Evolutionary conservation across 2,797 vertebrate species (phyloP).

Genomic region (Galaxias olidus): DNA sequence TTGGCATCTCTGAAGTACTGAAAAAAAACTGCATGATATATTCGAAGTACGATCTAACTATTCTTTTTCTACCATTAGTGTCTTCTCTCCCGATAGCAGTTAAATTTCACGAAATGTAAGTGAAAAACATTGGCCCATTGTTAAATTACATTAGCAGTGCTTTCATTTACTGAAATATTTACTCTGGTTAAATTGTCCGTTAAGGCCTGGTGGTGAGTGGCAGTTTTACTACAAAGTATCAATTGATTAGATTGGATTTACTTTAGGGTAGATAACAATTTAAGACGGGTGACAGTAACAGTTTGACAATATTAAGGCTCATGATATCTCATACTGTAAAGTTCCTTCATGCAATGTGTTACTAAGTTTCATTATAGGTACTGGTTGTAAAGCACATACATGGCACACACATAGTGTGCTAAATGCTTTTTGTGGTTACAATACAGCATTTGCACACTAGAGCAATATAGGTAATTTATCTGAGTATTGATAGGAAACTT

Average conservation of each 20-base stretch:
- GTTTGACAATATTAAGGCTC: slow-evolving; percentile 26
- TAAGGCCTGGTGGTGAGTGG: slow-evolving; percentile 18
- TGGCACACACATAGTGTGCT: neutral
- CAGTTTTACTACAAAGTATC: slow-evolving; percentile 3
- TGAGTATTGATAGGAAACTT: slow-evolving; percentile 41
- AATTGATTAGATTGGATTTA: slow-evolving; percentile 7
- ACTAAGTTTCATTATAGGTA: neutral
- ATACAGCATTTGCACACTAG: neutral
- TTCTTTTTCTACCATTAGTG: neutral
- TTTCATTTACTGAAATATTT: neutral
- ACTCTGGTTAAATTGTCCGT: neutral
- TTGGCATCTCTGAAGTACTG: too few relatives aligned
- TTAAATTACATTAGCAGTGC: neutral
- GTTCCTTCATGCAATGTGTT: slow-evolving; percentile 34
- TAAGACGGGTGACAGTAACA: neutral
- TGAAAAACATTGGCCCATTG: neutral
- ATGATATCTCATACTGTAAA: slow-evolving; percentile 24
- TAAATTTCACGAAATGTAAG: neutral
- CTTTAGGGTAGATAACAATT: neutral
- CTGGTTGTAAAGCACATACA: neutral
- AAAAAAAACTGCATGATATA: too few relatives aligned
- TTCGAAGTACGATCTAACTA: too few relatives aligned
- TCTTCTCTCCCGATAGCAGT: neutral
- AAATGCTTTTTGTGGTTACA: too few relatives aligned
- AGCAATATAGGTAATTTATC: slow-evolving; percentile 30